Base-by-base conservation (phyloP, 1,140 invertebrate species). In the Drosophila navojoa region DNA sequence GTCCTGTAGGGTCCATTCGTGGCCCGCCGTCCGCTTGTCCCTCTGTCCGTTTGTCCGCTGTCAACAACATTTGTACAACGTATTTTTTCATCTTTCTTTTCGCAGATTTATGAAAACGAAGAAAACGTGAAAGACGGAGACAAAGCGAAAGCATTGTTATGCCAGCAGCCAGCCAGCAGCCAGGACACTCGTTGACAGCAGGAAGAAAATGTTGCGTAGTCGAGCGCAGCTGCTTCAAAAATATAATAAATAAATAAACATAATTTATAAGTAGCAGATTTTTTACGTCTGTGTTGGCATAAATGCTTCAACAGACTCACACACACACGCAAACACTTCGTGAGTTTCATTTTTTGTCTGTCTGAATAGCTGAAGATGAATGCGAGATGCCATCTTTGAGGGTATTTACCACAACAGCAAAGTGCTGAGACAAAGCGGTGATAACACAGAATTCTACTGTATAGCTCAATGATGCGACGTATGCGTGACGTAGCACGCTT, bases 221-320 rank as follows among this genome's bases (percentile, higher is more conserved):
- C 84, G 84, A 80, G 71, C 77, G 67, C 84, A 89, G 84, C 84
- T 89, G 84, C 74, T 89, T 84, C 77, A 80, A 80, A 78, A 89
- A 89, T 86, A 86, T 86, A 86, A 86, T 86, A 89, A 89, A 89
- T 89, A 89, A 89, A 89, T 89, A 89, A 89, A 89, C 85, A 89
- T 89, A 89, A 89, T 89, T 89, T 89, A 89, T 89, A 89, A 89
- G 84, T 89, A 89, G 84, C 84, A 87, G 72, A 89, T 87, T 87
- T 87, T 82, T 79, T 86, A 74, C 69, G 82, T 86, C 84, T 86
- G 76, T 79, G 82, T 86, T 86, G 76, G 76, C 79, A 89, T 68
- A 86, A 86, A 86, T 75, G 66, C 76, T 82, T 79, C 58, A 52
- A 70, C 52, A 52, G 53, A 59, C 50, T 35, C 38, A 40, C 50